Percentiles rank a stretch among this genome's conserved stretches.
phyloP scores from a whole-genome alignment of 2,113 vertebrate species.

The Aegotheles bennettii region DNA sequence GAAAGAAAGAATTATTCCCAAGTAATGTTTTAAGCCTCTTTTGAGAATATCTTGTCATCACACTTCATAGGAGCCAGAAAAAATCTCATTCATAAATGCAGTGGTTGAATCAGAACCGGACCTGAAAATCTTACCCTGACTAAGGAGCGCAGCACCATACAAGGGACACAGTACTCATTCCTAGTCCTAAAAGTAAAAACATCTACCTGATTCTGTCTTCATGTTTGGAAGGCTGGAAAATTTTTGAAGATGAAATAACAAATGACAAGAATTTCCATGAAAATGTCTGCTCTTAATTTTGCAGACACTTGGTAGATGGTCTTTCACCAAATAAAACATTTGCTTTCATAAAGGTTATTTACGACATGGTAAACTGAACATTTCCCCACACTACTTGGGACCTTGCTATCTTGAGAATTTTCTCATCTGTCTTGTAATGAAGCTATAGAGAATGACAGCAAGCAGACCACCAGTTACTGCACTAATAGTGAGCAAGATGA shows the following conservation, averaged over 20 bases:
- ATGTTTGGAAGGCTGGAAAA: background rate
- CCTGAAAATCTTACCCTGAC: background rate
- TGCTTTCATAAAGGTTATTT: background rate
- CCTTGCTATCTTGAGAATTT: background rate
- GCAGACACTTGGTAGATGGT: background rate
- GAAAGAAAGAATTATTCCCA: background rate
- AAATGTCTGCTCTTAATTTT: background rate
- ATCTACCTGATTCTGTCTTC: background rate
- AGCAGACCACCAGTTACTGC: background rate
- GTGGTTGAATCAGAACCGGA: background rate
- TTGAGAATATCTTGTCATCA: background rate
- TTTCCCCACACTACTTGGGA: background rate
- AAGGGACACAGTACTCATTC: background rate
- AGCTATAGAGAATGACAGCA: background rate
- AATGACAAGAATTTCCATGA: fast-evolving
- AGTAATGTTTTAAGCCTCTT: background rate
- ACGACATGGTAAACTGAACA: background rate
- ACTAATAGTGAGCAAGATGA: background rate
- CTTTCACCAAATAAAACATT: background rate
- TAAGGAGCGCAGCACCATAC: background rate
- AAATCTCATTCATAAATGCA: background rate
- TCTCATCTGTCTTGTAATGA: background rate
- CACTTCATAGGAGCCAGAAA: background rate
- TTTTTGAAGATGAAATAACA: background rate
- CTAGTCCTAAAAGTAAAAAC: background rate